phyloP scores from a whole-genome alignment of 2,797 vertebrate genomes.

The Eurystomus glaucurus region DNA sequence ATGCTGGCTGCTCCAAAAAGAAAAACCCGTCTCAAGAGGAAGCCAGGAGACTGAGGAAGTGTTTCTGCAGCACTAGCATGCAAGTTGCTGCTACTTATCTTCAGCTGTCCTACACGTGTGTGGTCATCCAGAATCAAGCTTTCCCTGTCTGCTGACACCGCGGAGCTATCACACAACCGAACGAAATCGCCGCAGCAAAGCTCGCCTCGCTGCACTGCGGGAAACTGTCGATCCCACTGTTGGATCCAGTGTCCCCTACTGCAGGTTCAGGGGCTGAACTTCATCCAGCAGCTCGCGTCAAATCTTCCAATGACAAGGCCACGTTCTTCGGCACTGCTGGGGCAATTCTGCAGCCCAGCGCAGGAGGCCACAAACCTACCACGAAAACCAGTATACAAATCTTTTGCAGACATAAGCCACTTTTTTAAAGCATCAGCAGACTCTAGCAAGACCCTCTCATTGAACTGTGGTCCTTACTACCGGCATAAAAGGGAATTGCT shows the following conservation, averaged over 20 bases:
- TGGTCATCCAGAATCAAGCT: neutral
- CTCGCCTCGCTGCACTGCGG: neutral
- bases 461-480: rapidly evolving
- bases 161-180: no score
- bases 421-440: neutral
- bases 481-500: neutral
- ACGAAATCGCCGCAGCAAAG: no score
- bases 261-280: neutral
- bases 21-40: no score
- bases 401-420: neutral
- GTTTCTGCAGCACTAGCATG: no score
- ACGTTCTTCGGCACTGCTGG: no score
- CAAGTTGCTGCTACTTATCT: neutral
- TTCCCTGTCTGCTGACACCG: neutral
- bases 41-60: no score
- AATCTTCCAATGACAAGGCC: no score
- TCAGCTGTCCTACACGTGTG: rapidly evolving
- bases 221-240: neutral
- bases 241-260: neutral
- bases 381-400: no score
- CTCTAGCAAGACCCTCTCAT: neutral
- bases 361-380: no score
- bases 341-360: no score
- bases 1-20: neutral
- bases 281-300: neutral